Evolutionary conservation across 2,888 invertebrate genomes (phyloP).

Genomic region (Automeris io): DNA sequence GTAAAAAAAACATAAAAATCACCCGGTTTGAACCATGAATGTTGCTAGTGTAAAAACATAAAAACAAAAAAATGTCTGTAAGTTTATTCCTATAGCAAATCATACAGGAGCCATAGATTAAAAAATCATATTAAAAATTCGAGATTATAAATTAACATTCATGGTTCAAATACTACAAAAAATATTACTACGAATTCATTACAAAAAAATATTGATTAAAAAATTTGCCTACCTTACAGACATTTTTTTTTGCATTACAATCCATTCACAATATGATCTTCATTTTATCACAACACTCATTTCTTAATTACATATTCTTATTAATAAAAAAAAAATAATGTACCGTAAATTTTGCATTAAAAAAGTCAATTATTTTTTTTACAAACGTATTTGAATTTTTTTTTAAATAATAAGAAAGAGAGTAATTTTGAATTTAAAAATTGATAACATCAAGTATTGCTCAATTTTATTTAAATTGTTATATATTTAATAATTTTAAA

Average conservation of each 20-base stretch:
- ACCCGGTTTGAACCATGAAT: slow-evolving; percentile 65
- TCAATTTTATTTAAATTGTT: too few species aligned
- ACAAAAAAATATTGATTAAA: slow-evolving; percentile 37
- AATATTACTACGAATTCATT: slow-evolving; percentile 20
- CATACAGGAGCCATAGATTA: too few species aligned
- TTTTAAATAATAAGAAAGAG: too few species aligned
- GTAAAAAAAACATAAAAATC: slow-evolving; percentile 5
- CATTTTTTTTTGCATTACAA: slow-evolving; percentile 59
- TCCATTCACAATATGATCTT: slow-evolving; percentile 72
- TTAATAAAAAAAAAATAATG: too few species aligned
- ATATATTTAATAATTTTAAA: too few species aligned
- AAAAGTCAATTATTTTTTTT: too few species aligned
- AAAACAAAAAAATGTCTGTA: slow-evolving; percentile 66
- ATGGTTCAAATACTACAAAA: slow-evolving; percentile 49
- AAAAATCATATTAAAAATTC: slow-evolving; percentile 13
- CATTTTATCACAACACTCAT: slow-evolving; percentile 36
- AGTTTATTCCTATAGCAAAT: slow-evolving; percentile 45
- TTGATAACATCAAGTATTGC: too few species aligned
- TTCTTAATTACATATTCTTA: too few species aligned
- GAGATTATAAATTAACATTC: slow-evolving; percentile 44
- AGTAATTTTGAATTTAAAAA: too few species aligned
- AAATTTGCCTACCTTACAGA: slow-evolving; percentile 75
- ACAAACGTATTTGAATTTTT: too few species aligned
- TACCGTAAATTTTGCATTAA: too few species aligned
- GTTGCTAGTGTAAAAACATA: slow-evolving; percentile 24